These are phyloP conservation scores for Drosophila paranaensis DNA, from an alignment of 2,888 invertebrate species.

Conservation along the genomic window DNA sequence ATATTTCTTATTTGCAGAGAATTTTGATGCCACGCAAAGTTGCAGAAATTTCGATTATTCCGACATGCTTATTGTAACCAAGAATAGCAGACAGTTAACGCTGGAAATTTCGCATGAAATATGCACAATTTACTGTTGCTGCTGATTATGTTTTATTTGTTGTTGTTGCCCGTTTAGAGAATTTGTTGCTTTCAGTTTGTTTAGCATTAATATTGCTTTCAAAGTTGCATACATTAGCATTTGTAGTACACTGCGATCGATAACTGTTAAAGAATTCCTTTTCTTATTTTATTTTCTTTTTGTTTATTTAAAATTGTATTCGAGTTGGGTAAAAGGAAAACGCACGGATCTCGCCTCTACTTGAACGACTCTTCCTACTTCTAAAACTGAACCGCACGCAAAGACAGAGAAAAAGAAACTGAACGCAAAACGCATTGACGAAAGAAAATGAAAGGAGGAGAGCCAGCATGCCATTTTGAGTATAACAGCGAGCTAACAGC, in stretches of 20 bases:
- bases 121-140: constrained; percentile 70
- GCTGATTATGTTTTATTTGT: constrained; percentile 63
- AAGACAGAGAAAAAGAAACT: constrained; percentile 82
- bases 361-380: constrained; percentile 70
- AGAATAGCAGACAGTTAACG: constrained; percentile 9
- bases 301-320: constrained; percentile 59
- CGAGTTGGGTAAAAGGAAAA: constrained; percentile 67
- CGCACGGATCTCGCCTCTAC: constrained; percentile 70
- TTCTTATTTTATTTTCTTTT: constrained; percentile 31
- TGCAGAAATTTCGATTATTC: constrained; percentile 21
- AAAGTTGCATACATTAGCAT: constrained; percentile 48
- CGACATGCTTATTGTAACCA: constrained; percentile 5
- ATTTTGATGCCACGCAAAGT: constrained; percentile 16
- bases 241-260: constrained; percentile 50
- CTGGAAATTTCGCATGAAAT: constrained; percentile 57
- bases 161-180: constrained; percentile 38
- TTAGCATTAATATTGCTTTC: constrained; percentile 34
- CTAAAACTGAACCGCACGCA: constrained; percentile 77
- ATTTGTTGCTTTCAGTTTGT: constrained; percentile 44
- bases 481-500: constrained; percentile 49
- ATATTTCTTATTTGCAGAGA: constrained; percentile 43
- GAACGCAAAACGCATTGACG: constrained; percentile 64
- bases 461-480: constrained; percentile 51
- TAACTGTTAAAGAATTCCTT: constrained; percentile 61
- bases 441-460: constrained; percentile 46